Conservation (phyloP, 2,888 invertebrate genomes). For the Heliconius hortense region DNA sequence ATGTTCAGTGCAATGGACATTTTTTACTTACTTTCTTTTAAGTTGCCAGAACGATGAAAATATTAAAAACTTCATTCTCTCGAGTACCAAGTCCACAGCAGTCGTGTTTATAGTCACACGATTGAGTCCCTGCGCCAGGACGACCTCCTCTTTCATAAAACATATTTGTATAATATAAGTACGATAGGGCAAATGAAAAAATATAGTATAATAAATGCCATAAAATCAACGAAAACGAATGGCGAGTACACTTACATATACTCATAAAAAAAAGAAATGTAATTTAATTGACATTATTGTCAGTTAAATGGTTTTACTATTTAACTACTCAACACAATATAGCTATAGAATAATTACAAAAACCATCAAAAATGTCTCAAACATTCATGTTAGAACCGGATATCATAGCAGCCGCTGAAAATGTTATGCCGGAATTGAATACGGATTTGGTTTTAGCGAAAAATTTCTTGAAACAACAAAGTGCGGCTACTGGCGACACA, state of each 20-base stretch:
- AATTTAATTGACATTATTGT: constrained; percentile 5
- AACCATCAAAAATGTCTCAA: constrained; percentile 57
- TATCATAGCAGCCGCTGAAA: constrained; percentile 73
- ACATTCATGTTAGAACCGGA: constrained; percentile 71
- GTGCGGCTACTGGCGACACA: constrained; percentile 83
- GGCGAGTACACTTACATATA: background rate
- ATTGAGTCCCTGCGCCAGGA: no score
- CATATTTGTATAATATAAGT: no score
- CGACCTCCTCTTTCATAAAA: no score
- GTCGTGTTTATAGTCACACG: no score
- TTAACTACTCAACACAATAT: background rate
- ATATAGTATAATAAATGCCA: no score
- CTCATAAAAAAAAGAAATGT: background rate
- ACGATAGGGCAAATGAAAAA: no score
- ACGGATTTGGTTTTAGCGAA: constrained; percentile 83
- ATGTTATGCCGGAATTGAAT: constrained; percentile 78
- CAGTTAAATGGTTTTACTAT: background rate
- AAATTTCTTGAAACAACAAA: constrained; percentile 83
- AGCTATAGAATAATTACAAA: background rate
- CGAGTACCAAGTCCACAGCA: no score
- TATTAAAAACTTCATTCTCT: no score
- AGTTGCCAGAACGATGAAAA: no score
- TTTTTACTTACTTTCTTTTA: background rate
- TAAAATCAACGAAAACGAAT: background rate
- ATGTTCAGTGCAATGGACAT: background rate